phyloP scores from a whole-genome alignment of 1,140 invertebrate genomes.

The Chironomus striatipennis region DNA sequence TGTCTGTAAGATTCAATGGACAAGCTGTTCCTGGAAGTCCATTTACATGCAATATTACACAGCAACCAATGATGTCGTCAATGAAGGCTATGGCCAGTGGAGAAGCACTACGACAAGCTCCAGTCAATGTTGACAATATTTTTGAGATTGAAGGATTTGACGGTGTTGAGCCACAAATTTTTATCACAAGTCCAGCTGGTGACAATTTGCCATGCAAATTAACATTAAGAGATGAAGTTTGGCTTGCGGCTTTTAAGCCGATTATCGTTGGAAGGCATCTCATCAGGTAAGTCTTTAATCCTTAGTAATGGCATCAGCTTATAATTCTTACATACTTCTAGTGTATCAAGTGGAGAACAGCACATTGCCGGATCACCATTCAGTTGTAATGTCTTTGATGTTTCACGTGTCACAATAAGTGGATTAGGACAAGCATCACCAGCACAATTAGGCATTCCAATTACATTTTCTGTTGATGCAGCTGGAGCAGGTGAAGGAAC shows the following conservation, averaged over 20 bases:
- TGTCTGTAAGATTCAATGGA: constrained; percentile 93
- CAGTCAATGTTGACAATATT: constrained; percentile 42
- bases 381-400: constrained; percentile 87
- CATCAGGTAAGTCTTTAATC: constrained; percentile 39
- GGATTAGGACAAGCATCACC: constrained; percentile 53
- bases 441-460: constrained; percentile 68
- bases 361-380: constrained; percentile 85
- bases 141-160: constrained; percentile 39
- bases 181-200: constrained; percentile 69
- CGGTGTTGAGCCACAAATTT: constrained; percentile 55
- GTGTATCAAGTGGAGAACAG: constrained; percentile 69
- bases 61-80: constrained; percentile 38
- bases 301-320: too few species aligned
- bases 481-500: constrained; percentile 93
- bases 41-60: constrained; percentile 69
- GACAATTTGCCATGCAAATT: constrained; percentile 59
- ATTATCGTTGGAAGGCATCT: constrained; percentile 79
- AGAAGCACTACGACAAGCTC: constrained; percentile 48
- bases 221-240: constrained; percentile 52
- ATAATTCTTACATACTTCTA: constrained; percentile 28
- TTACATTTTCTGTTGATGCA: constrained; percentile 89
- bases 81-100: constrained; percentile 47
- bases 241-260: constrained; percentile 68
- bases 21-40: constrained; percentile 89
- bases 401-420: constrained; percentile 72